Conservation (phyloP, 2,888 invertebrate species). For the Corythucha ciliata region DNA sequence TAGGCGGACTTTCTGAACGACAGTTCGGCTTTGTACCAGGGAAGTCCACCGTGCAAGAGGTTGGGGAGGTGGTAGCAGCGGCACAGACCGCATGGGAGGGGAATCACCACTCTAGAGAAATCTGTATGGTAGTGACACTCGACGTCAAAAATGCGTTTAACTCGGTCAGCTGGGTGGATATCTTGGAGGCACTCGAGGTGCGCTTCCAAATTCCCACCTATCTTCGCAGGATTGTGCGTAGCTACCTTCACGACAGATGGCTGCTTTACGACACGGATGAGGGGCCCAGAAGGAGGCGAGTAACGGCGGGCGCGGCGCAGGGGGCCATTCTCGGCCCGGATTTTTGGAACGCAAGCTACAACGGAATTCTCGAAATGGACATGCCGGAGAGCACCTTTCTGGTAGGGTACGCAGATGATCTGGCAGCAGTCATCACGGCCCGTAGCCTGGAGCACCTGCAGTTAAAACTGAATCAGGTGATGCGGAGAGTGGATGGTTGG, state of each 20-base stretch:
- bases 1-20: too few relatives aligned
- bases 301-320: conserved; percentile 30
- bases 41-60: too few relatives aligned
- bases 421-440: neutral
- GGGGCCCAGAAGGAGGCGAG: conserved; percentile 7
- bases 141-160: conserved; percentile 4
- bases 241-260: conserved; percentile 4
- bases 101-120: too few relatives aligned
- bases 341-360: conserved; percentile 32
- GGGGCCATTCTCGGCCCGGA: conserved; percentile 32
- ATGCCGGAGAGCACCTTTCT: conserved; percentile 11
- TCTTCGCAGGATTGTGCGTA: neutral
- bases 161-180: neutral
- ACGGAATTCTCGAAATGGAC: conserved; percentile 16
- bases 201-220: neutral
- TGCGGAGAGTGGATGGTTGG: conserved; percentile 24
- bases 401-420: conserved; percentile 19
- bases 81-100: too few relatives aligned
- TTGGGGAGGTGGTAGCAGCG: too few relatives aligned
- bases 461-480: conserved; percentile 16
- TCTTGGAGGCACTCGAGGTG: neutral
- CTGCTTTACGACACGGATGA: conserved; percentile 1
- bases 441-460: conserved; percentile 19
- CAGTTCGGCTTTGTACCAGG: too few relatives aligned
- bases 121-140: neutral